Percentiles rank a stretch among this genome's conserved stretches.
Conservation (phyloP, 2,113 vertebrate species). For the Arvicanthis niloticus region DNA sequence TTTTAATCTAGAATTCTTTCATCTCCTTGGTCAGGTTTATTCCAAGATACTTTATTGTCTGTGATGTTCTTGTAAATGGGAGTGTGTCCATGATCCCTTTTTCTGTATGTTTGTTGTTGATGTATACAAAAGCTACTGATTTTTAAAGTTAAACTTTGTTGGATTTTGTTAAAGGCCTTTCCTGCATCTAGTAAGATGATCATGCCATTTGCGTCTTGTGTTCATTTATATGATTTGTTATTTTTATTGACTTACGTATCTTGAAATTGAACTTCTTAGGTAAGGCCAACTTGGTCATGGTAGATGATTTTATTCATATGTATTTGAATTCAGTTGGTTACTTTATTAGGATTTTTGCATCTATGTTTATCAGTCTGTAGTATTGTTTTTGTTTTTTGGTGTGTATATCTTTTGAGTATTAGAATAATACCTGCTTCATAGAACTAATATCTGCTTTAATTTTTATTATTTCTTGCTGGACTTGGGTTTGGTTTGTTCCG, state of each 20-base stretch:
- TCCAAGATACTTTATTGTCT: background rate
- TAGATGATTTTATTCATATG: background rate
- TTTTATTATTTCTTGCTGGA: background rate
- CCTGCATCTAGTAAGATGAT: background rate
- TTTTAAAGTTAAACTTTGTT: constrained; percentile 2
- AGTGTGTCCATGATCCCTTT: background rate
- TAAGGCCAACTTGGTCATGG: background rate
- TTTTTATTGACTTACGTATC: background rate
- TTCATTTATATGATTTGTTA: background rate
- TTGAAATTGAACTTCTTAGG: background rate
- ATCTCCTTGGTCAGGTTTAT: background rate
- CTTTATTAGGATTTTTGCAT: background rate
- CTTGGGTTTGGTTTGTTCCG: background rate
- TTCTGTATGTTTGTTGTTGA: background rate
- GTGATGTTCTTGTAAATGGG: background rate
- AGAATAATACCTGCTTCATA: background rate
- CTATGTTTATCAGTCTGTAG: background rate
- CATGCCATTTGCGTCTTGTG: background rate
- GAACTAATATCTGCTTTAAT: background rate
- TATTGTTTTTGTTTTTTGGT: background rate
- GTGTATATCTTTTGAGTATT: background rate
- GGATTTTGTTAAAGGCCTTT: background rate
- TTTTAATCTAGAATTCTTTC: background rate
- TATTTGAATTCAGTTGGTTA: background rate
- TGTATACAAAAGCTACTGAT: background rate